phyloP scores from a whole-genome alignment of 2,888 invertebrate species.

The Hypomecis atomaria region DNA sequence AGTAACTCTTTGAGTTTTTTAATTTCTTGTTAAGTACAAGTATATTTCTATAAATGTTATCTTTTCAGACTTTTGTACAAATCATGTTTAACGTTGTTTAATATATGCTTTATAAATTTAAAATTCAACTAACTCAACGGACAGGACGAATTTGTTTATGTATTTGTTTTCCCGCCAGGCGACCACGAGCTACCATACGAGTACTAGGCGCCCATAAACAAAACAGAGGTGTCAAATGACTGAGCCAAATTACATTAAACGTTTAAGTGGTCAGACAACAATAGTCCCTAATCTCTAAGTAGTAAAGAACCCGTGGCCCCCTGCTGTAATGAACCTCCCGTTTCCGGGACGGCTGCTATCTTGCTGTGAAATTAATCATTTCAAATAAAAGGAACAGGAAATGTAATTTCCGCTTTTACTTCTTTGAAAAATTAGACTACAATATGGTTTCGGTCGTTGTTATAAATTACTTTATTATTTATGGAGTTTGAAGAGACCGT shows the following conservation, averaged over 20 bases:
- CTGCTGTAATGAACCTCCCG: conserved; percentile 25
- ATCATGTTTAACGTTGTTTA: too few relatives aligned
- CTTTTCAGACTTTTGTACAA: too few relatives aligned
- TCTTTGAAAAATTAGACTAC: conserved; percentile 78
- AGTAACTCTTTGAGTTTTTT: too few relatives aligned
- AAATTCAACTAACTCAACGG: too few relatives aligned
- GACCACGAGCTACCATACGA: too few relatives aligned
- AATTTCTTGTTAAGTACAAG: too few relatives aligned
- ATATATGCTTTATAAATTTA: too few relatives aligned
- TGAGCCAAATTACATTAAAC: background rate
- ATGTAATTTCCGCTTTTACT: conserved; percentile 77
- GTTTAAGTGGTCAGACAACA: conserved; percentile 15
- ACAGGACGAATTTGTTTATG: too few relatives aligned
- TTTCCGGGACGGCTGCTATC: conserved; percentile 29
- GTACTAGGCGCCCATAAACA: too few relatives aligned
- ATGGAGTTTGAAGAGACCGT: conserved; percentile 6
- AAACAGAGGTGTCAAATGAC: background rate
- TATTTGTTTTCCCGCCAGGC: too few relatives aligned
- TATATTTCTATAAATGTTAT: too few relatives aligned
- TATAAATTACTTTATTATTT: conserved; percentile 29
- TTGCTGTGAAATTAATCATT: conserved; percentile 34
- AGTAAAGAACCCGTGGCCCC: conserved; percentile 11
- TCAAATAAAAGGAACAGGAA: conserved; percentile 49
- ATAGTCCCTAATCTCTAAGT: conserved; percentile 11
- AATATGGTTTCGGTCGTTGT: conserved; percentile 59